Evolutionary conservation across 2,797 vertebrate genomes (phyloP), one percentile per base, ranked within the genome.

Genomic region (Malurus leucopterus): DNA sequence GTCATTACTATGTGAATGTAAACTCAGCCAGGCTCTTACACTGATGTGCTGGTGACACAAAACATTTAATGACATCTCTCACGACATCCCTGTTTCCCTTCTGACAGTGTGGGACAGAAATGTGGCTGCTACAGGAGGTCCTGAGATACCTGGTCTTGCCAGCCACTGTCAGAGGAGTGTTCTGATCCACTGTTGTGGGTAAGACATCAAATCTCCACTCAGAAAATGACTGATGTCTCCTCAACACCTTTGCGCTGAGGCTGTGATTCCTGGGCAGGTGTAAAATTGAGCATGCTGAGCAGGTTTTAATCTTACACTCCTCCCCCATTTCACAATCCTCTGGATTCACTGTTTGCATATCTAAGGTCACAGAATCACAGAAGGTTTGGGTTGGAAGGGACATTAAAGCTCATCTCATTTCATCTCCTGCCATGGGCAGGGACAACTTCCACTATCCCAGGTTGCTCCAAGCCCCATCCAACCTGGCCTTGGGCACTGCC

Each of bases 401-500:
- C 65, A 46, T 29, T 38, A 53, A 69, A 80, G 22, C 15, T 53
- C 9, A 8, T 22, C 55, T 29, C 2, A 15, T 70, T 13, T 27
- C 15, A 9, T 10, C 9, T 24, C 38, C 13, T 51, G 16, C 36
- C n/a, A 15, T 26, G 24, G 29, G 21, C 64, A 50, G n/a, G 13
- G 21, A 27, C 43, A 41, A 5, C 7, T 64, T 1, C 32, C 38
- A 51, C 47, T 15, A 0, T n/a, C 55, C 34, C 51, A 72, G 36
- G 17, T 11, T 36, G 36, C 12, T 36, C 36, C 36, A 36, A 36
- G 36, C 36, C 36, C 36, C 12, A 12, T 82, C 36, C 68, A 72
- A 0, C 10, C 34, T 12, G 21, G 20, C 9, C 26, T 34, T 72
- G 79, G 26, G 0, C 43, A 49, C 21, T 49, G 0, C 34, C 43